A percentile compares a stretch with the other conserved stretches of the same genome.
Conservation (phyloP, 2,888 invertebrate species). For the Dryadula phaetusa region DNA sequence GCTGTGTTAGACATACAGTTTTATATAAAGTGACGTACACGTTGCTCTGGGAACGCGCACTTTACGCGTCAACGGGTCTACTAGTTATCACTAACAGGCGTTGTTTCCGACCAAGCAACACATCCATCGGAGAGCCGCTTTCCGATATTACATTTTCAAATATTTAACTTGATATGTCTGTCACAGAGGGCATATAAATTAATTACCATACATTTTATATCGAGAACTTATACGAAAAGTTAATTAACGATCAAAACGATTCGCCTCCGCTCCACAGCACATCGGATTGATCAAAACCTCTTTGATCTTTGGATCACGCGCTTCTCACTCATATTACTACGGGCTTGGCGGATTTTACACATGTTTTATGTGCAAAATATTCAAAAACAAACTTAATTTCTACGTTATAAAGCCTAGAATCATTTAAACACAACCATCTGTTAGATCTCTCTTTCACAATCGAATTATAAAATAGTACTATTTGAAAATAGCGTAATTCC, state of each 20-base stretch:
- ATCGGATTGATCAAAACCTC: conserved; percentile 73
- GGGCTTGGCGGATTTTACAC: conserved; percentile 60
- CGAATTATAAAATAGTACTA: not conserved
- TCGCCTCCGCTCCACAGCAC: conserved; percentile 56
- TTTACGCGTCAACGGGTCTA: not conserved
- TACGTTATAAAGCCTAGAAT: conserved; percentile 36
- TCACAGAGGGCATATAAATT: conserved; percentile 30
- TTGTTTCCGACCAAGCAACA: not conserved
- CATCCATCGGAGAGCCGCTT: not conserved
- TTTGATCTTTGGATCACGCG: conserved; percentile 79
- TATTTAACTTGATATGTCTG: conserved; percentile 20
- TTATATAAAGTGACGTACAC: not conserved
- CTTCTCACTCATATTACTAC: conserved; percentile 77
- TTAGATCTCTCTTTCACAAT: not conserved
- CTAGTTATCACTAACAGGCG: not conserved
- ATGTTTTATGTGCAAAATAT: conserved; percentile 41
- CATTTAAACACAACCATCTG: not conserved
- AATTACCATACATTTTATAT: conserved; percentile 37
- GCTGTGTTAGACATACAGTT: not conserved
- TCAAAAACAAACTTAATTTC: conserved; percentile 35
- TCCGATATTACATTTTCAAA: conserved; percentile 16
- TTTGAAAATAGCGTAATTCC: conserved; percentile 8
- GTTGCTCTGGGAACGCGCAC: not conserved
- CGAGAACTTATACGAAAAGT: conserved; percentile 45
- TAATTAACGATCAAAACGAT: conserved; percentile 66